Evolutionary conservation across 2,797 vertebrate species (phyloP), one percentile per base, ranked within the genome.

Genomic region (Pelodytes ibericus): DNA sequence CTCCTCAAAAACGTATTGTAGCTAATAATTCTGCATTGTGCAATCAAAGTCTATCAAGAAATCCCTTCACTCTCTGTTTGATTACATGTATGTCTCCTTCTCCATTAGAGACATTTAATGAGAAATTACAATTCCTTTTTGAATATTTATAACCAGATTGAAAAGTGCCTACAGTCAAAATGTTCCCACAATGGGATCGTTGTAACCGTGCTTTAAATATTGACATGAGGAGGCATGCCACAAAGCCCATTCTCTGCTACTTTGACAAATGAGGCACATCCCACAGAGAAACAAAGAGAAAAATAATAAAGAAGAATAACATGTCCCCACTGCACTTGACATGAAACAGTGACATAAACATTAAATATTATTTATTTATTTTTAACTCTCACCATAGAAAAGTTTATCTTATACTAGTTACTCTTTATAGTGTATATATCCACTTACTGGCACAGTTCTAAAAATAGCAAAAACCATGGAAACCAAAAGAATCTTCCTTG

Each of bases 41-140:
- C 57, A 56, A 73, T 73, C 63, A 68, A 67, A 61, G 33, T 24
- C 29, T 62, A 73, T 53, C 64, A 63, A 69, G 41, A 73, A 79
- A 63, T 79, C 71, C 63, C 76, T 72, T 47, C 39, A 73, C 72
- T 36, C 24, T 73, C 44, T 68, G 58, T 73, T 79, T 79, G 62
- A 77, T 79, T 79, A 22, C 56, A 68, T 61, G 59, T 22, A 72
- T 60, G 41, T 72, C 64, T 39, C 53, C 27, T 58, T 72, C 62
- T 57, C 59, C 56, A 67, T 72, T 61, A 72, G 63, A 77, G 69
- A 61, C 44, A 25, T 30, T 65, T 71, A 30, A 25, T 30, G 51
- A 24, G 33, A 78, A 72, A 78, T 58, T 47, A 18, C 51, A 59
- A 58, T 67, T 67, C 41, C 33, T 72, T 66, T 65, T 33, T 24